phyloP scores from a whole-genome alignment of 2,797 vertebrate species.

The Adelosebastes latens region DNA sequence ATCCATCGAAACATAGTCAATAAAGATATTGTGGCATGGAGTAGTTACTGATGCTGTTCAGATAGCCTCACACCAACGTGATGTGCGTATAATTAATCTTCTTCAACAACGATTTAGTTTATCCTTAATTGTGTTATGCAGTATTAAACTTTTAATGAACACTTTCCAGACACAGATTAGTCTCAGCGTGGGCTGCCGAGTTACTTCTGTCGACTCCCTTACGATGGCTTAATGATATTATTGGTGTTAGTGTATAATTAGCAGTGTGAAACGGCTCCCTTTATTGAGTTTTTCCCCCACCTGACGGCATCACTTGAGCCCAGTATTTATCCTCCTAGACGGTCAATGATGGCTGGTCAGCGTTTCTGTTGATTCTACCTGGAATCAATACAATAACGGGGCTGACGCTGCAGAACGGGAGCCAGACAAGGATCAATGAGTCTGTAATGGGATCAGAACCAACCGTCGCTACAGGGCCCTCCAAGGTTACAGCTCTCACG shows the following conservation, averaged over 20 bases:
- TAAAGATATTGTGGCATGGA: too few species aligned
- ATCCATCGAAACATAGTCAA: too few species aligned
- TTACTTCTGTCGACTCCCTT: not conserved
- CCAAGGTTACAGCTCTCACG: conserved; percentile 46
- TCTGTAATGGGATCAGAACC: conserved; percentile 67
- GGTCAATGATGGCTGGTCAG: conserved; percentile 56
- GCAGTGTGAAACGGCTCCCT: conserved; percentile 16
- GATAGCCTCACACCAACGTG: too few species aligned
- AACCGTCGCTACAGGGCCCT: conserved; percentile 5
- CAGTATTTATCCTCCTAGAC: conserved; percentile 58
- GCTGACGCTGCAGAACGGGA: conserved; percentile 68
- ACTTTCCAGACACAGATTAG: conserved; percentile 10
- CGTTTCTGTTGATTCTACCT: conserved; percentile 64
- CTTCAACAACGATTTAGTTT: not conserved
- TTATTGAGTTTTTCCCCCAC: conserved; percentile 46
- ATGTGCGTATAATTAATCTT: too few species aligned
- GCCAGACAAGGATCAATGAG: conserved; percentile 63
- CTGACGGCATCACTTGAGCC: conserved; percentile 14
- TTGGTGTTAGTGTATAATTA: conserved; percentile 42
- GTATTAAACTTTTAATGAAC: conserved; percentile 16
- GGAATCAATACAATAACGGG: conserved; percentile 55
- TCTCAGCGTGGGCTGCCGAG: not conserved
- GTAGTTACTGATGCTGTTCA: too few species aligned
- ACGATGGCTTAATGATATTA: conserved; percentile 26
- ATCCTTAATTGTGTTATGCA: not conserved